phyloP scores from a whole-genome alignment of 2,113 vertebrate species.

The Cairina moschata region DNA sequence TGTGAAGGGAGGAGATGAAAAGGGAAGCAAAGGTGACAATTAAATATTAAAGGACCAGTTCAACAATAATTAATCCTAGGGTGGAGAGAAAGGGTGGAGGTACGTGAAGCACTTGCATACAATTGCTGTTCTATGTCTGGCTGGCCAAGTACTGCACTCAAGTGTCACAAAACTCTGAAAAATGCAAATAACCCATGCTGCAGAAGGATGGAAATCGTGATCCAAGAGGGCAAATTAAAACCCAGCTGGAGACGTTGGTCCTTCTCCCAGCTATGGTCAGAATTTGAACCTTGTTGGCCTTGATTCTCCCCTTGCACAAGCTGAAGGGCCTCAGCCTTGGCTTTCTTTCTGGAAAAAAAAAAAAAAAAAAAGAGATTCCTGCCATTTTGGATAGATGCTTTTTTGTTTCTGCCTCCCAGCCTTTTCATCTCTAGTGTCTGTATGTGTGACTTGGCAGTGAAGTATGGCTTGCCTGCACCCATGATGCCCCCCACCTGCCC shows the following conservation, averaged over 20 bases:
- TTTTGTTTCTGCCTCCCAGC: neutral
- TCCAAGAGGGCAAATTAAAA: neutral
- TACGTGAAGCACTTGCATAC: neutral
- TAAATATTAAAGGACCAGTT: constrained; percentile 46
- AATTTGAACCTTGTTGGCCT: neutral
- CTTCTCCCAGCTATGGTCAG: neutral
- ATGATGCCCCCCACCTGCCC: no score
- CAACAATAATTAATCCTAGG: constrained; percentile 18
- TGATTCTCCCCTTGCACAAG: neutral
- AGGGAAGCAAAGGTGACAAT: constrained; percentile 18
- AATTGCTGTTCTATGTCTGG: neutral
- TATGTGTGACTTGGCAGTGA: neutral
- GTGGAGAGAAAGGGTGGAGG: constrained; percentile 4
- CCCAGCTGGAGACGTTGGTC: neutral
- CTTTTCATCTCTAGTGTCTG: neutral
- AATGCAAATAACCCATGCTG: neutral
- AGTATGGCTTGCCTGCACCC: neutral
- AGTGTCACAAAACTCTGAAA: neutral
- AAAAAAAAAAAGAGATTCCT: neutral
- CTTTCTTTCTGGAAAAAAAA: neutral
- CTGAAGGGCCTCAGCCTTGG: neutral
- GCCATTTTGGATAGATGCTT: neutral
- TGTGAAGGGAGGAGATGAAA: constrained; percentile 51
- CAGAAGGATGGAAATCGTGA: neutral
- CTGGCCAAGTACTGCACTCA: neutral